phyloP scores from a whole-genome alignment of 2,888 invertebrate genomes.

The Acholoe squamosa region DNA sequence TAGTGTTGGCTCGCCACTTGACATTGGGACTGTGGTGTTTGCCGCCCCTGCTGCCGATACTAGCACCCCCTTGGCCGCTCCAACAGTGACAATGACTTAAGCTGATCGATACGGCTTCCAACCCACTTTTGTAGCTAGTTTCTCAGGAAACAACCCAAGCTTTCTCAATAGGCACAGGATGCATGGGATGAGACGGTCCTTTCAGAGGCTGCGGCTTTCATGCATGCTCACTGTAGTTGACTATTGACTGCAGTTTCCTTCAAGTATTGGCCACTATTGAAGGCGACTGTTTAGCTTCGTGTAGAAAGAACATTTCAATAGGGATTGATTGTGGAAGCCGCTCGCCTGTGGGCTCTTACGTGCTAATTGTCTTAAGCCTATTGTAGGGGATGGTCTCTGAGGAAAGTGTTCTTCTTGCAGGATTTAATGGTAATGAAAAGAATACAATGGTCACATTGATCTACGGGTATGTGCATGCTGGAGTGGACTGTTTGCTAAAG shows the following conservation, averaged over 20 bases:
- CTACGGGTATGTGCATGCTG: no score
- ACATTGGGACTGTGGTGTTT: conserved; percentile 19
- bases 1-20: conserved; percentile 56
- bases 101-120: conserved; percentile 18
- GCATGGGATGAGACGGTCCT: neutral
- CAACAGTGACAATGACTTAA: conserved; percentile 30
- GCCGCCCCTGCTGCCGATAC: neutral
- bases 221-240: neutral
- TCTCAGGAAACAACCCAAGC: conserved; percentile 38
- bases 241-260: conserved; percentile 20
- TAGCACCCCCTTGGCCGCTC: neutral
- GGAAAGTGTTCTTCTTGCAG: conserved; percentile 1
- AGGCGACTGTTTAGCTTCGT: neutral
- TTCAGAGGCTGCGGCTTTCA: conserved; percentile 2
- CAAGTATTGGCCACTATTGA: neutral
- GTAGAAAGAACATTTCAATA: neutral
- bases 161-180: conserved; percentile 28
- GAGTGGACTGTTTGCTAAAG: neutral
- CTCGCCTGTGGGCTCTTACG: neutral
- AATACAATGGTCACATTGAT: neutral
- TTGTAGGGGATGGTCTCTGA: neutral
- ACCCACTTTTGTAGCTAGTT: conserved; percentile 41
- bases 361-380: conserved; percentile 19
- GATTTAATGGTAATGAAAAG: neutral
- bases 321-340: conserved; percentile 20